phyloP scores from a whole-genome alignment of 2,888 invertebrate genomes.

The Erynnis tages region DNA sequence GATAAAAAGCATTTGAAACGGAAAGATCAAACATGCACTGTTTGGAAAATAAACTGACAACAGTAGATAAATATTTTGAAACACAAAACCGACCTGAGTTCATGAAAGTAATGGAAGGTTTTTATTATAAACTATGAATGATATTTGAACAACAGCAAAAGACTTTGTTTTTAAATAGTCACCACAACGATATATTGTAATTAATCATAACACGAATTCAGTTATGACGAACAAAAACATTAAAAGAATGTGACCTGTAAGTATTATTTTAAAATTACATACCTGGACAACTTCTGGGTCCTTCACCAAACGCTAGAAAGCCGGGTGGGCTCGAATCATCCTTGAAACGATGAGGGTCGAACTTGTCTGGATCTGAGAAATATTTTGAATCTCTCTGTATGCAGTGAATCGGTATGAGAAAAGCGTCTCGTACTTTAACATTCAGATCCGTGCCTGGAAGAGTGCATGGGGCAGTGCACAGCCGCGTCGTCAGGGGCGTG shows the following conservation, averaged over 20 bases:
- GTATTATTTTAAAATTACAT: slow-evolving; percentile 31
- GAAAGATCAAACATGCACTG: slow-evolving; percentile 14
- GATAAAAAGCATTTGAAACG: background rate
- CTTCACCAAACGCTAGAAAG: slow-evolving; percentile 71
- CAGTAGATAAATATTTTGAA: slow-evolving; percentile 9
- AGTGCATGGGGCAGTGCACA: slow-evolving; percentile 63
- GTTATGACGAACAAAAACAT: too few relatives aligned
- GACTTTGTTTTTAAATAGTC: too few relatives aligned
- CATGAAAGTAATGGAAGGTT: background rate
- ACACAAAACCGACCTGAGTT: background rate
- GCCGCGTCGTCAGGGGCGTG: slow-evolving; percentile 67
- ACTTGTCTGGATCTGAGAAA: slow-evolving; percentile 67
- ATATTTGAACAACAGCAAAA: too few relatives aligned
- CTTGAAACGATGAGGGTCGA: slow-evolving; percentile 65
- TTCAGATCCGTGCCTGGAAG: slow-evolving; percentile 54
- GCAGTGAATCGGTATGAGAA: slow-evolving; percentile 66
- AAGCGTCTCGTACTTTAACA: slow-evolving; percentile 57
- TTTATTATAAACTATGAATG: too few relatives aligned
- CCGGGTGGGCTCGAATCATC: slow-evolving; percentile 58
- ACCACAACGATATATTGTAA: too few relatives aligned
- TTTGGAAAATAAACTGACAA: slow-evolving; percentile 21
- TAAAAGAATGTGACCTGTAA: too few relatives aligned
- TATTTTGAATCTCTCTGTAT: slow-evolving; percentile 65
- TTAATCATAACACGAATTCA: too few relatives aligned
- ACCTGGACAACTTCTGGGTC: slow-evolving; percentile 74